Conservation (phyloP, 1,140 invertebrate species). For the Panulirus ornatus region DNA sequence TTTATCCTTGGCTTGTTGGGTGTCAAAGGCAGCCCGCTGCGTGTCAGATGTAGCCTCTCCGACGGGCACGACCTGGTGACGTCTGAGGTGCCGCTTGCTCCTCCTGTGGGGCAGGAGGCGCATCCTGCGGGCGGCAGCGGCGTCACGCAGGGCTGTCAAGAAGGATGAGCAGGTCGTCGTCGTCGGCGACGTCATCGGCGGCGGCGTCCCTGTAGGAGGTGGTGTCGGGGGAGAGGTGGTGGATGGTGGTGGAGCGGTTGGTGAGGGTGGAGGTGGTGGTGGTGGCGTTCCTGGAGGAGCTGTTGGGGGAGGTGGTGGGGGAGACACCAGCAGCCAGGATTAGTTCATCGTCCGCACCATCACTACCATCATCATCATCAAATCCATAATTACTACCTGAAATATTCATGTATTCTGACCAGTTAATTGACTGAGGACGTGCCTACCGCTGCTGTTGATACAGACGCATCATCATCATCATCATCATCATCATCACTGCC, state of each 20-base stretch:
- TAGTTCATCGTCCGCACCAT: slow-evolving; percentile 33
- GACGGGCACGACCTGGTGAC: not conserved
- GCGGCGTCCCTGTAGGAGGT: not conserved
- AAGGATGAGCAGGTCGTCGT: slow-evolving; percentile 27
- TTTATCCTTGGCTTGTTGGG: too few relatives aligned
- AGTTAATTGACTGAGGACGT: too few relatives aligned
- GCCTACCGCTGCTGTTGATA: too few relatives aligned
- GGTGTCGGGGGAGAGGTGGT: not conserved
- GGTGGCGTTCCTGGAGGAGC: not conserved
- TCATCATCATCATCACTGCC: too few relatives aligned
- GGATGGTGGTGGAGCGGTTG: not conserved
- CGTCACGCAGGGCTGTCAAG: slow-evolving; percentile 15
- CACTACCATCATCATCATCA: slow-evolving; percentile 23
- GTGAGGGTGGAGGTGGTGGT: not conserved
- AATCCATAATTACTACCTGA: slow-evolving; percentile 33
- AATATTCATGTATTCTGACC: slow-evolving; percentile 1
- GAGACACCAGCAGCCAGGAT: slow-evolving; percentile 39
- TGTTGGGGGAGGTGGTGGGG: slow-evolving; percentile 12
- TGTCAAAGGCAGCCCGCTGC: not conserved
- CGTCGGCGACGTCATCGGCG: not conserved
- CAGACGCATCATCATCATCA: too few relatives aligned
- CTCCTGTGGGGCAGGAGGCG: not conserved
- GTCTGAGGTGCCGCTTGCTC: not conserved
- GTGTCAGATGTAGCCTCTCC: not conserved
- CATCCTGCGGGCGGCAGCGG: not conserved